Conservation (phyloP, 2,113 vertebrate genomes). For the Festucalex cinctus region DNA sequence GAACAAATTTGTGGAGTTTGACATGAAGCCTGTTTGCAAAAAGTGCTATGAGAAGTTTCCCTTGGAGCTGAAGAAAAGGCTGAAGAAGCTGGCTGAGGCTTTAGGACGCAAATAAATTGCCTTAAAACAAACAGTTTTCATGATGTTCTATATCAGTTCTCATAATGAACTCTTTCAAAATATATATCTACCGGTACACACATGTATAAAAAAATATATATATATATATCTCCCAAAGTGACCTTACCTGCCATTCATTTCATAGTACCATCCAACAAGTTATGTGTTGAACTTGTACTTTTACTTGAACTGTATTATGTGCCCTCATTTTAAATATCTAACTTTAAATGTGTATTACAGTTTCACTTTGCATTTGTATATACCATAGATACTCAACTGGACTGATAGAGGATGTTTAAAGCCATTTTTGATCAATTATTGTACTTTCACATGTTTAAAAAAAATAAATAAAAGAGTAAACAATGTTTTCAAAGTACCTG, state of each 20-base stretch:
- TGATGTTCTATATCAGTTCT: conserved; percentile 1
- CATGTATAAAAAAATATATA: background rate
- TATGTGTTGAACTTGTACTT: background rate
- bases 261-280: background rate
- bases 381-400: conserved; percentile 6
- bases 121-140: conserved; percentile 2
- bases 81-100: conserved; percentile 96
- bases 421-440: background rate
- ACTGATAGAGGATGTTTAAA: background rate
- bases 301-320: conserved; percentile 42
- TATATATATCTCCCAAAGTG: conserved; percentile 33
- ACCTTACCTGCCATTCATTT: background rate
- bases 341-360: background rate
- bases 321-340: conserved; percentile 9
- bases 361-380: conserved; percentile 2
- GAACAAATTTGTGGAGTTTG: conserved; percentile 99
- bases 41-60: conserved; percentile 99
- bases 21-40: conserved; percentile 99
- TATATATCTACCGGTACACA: too few species aligned
- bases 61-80: conserved; percentile 95
- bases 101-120: conserved; percentile 84
- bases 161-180: background rate
- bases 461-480: conserved; percentile 4
- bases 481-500: background rate
- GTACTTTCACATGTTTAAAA: conserved; percentile 4